Conservation (phyloP, 53 echinoderm and acorn worm genomes). For the Actinopyga echinites region DNA sequence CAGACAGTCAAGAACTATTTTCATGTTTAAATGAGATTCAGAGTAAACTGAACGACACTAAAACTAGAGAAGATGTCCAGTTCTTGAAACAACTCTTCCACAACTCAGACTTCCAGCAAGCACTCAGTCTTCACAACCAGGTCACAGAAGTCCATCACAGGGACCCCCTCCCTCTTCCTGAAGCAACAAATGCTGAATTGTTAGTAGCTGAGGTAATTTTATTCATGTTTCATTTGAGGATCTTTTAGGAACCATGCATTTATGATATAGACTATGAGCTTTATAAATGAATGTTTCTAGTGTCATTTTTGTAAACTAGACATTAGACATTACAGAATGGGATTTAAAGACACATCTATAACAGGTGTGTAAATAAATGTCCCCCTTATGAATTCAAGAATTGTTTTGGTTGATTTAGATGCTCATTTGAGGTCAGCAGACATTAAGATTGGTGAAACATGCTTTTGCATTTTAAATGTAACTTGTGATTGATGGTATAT, state of each 20-base stretch:
- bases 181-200: slow-evolving; percentile 62
- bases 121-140: slow-evolving; percentile 83
- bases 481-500: too few species aligned
- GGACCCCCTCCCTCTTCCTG: slow-evolving; percentile 69
- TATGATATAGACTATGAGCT: too few species aligned
- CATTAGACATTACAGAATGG: too few species aligned
- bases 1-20: slow-evolving; percentile 62
- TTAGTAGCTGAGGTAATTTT: slow-evolving; percentile 75
- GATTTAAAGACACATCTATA: too few species aligned
- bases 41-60: slow-evolving; percentile 59
- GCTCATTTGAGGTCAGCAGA: too few species aligned
- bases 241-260: too few species aligned
- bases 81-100: slow-evolving; percentile 83
- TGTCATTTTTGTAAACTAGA: too few species aligned
- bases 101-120: slow-evolving; percentile 87
- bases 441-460: too few species aligned
- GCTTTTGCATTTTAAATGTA: too few species aligned
- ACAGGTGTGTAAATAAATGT: background rate
- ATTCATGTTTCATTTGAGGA: too few species aligned
- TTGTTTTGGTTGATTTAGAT: background rate
- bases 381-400: background rate
- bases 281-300: too few species aligned
- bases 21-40: slow-evolving; percentile 67
- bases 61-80: slow-evolving; percentile 68
- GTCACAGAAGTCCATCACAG: slow-evolving; percentile 72